Conservation (phyloP, 2,113 vertebrate genomes). For the Zosterops pallidus region DNA sequence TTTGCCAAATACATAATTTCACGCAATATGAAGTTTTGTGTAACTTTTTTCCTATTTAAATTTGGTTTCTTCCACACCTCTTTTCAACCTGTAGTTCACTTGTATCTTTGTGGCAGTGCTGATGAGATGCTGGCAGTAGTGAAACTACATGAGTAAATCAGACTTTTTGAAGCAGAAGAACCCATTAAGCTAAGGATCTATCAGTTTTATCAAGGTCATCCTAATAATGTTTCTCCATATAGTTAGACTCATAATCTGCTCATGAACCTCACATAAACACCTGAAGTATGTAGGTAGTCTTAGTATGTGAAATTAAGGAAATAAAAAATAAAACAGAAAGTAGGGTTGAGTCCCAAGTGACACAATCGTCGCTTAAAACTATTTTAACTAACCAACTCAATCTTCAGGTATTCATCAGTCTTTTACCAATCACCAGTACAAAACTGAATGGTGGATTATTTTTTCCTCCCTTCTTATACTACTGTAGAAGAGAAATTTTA, state of each 20-base stretch:
- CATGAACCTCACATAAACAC: not conserved
- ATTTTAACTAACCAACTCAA: not conserved
- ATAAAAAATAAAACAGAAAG: not conserved
- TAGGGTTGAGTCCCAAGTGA: not conserved
- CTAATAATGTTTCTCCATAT: not conserved
- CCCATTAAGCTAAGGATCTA: not conserved
- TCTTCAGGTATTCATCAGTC: not conserved
- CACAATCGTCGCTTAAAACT: not conserved
- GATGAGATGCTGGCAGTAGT: not conserved
- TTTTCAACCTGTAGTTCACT: not conserved
- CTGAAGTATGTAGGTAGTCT: not conserved
- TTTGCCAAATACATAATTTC: not conserved
- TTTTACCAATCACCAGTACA: not conserved
- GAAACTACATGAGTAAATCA: not conserved
- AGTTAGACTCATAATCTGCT: not conserved
- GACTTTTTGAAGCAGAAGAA: not conserved
- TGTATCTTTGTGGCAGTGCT: not conserved
- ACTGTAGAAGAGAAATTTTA: not conserved
- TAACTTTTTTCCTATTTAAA: not conserved
- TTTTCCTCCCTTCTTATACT: not conserved
- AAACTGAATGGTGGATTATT: not conserved
- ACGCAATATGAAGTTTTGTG: not conserved
- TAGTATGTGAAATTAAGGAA: not conserved
- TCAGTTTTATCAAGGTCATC: not conserved
- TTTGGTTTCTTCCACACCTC: not conserved